Percentiles rank a stretch among this genome's conserved stretches.
Conservation (phyloP, 2,888 invertebrate genomes). For the Vesta saturnalis region DNA sequence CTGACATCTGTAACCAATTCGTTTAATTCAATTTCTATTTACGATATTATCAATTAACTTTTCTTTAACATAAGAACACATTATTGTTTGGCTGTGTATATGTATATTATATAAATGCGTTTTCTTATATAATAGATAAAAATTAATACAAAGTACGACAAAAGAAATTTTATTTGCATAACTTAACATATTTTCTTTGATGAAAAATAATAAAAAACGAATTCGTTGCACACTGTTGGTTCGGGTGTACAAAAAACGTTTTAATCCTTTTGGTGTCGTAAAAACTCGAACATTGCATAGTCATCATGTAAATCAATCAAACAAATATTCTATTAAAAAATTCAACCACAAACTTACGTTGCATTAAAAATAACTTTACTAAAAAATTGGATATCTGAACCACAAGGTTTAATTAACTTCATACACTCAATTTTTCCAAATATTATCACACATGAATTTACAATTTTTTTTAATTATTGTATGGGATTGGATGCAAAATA, state of each 20-base stretch:
- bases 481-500: neutral
- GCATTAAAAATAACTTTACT: slow-evolving; percentile 7
- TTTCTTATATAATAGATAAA: neutral
- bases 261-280: slow-evolving; percentile 10
- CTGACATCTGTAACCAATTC: slow-evolving; percentile 13
- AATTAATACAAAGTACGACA: neutral
- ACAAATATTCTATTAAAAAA: slow-evolving; percentile 20
- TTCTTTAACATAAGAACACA: slow-evolving; percentile 1
- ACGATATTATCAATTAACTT: slow-evolving; percentile 17
- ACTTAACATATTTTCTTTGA: slow-evolving; percentile 3
- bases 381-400: slow-evolving; percentile 14
- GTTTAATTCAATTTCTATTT: slow-evolving; percentile 20
- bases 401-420: slow-evolving; percentile 18
- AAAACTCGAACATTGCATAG: slow-evolving; percentile 12
- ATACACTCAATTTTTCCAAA: neutral
- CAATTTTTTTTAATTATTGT: neutral
- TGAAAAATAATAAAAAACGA: slow-evolving; percentile 2
- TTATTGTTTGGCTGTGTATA: neutral
- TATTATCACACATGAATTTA: neutral
- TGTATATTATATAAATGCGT: neutral
- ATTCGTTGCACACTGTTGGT: slow-evolving; percentile 9
- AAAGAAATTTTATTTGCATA: slow-evolving; percentile 6
- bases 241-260: slow-evolving; percentile 2
- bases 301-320: slow-evolving; percentile 19
- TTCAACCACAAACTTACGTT: slow-evolving; percentile 20